These are phyloP conservation scores for Odobenus rosmarus DNA, from an alignment of 2,113 vertebrate species.

Conservation along the genomic window DNA sequence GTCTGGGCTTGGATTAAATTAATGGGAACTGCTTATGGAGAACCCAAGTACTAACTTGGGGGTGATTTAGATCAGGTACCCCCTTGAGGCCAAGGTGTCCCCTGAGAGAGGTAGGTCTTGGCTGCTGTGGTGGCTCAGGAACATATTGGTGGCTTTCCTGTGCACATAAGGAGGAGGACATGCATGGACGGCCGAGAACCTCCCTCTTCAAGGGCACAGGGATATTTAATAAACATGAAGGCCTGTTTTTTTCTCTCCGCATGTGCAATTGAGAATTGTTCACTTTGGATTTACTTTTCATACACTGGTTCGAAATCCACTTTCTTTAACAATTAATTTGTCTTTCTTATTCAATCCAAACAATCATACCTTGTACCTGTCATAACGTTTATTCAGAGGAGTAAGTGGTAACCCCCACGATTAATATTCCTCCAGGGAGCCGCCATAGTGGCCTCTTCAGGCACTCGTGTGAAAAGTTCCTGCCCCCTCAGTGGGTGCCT, in stretches of 20 bases:
- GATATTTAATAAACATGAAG: neutral
- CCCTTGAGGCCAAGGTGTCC: neutral
- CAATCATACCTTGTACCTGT: conserved; percentile 32
- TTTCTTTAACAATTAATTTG: neutral
- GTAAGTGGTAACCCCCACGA: conserved; percentile 42
- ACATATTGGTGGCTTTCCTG: neutral
- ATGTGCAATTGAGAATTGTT: neutral
- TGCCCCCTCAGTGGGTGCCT: conserved; percentile 73
- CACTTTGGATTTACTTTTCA: neutral
- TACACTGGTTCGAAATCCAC: neutral
- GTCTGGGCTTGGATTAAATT: conserved; percentile 47
- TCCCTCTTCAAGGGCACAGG: neutral
- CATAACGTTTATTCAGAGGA: conserved; percentile 76
- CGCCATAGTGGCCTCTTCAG: conserved; percentile 60
- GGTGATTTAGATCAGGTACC: neutral
- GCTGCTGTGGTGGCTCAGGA: neutral
- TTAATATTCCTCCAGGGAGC: conserved; percentile 68
- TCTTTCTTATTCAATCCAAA: neutral
- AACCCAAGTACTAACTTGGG: neutral
- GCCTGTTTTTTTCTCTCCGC: neutral
- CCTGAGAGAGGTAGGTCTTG: neutral
- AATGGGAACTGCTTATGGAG: conserved; percentile 45
- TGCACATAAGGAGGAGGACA: neutral
- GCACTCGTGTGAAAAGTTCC: conserved; percentile 58
- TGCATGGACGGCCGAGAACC: neutral